phyloP scores from a whole-genome alignment of 2,797 vertebrate species.

The Micrastur ruficollis region DNA sequence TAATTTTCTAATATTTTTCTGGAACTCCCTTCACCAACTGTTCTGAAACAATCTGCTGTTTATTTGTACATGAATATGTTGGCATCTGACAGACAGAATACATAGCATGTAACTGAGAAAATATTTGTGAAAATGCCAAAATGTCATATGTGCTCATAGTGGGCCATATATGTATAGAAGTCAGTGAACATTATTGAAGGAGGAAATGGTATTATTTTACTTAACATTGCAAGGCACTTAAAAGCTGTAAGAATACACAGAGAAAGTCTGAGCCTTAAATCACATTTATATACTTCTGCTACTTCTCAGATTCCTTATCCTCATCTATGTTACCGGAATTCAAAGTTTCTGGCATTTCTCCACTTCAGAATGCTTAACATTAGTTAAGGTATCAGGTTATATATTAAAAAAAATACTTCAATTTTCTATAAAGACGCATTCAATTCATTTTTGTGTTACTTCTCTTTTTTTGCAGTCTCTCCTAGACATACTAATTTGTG shows the following conservation, averaged over 20 bases:
- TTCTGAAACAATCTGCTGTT: not conserved
- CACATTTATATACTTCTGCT: not conserved
- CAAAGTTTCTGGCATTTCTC: not conserved
- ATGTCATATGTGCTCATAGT: not conserved
- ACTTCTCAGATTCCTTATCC: not conserved
- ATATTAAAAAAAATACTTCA: not conserved
- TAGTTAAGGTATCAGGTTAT: not conserved
- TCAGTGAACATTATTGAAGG: not conserved
- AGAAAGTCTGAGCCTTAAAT: not conserved
- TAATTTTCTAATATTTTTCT: not conserved
- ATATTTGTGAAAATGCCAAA: not conserved
- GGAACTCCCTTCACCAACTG: not conserved
- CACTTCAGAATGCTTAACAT: not conserved
- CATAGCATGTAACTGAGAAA: not conserved
- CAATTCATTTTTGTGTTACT: not conserved
- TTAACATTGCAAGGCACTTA: not conserved
- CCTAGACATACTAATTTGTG: not conserved
- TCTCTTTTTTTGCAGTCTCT: not conserved
- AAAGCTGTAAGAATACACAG: not conserved
- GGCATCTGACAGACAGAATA: not conserved
- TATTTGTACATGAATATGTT: not conserved
- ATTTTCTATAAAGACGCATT: not conserved
- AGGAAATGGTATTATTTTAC: not conserved
- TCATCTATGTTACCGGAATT: not conserved
- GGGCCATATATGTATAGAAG: not conserved